These are phyloP conservation scores for Chlorodrepanis virens DNA, from an alignment of 2,113 vertebrate genomes.

Conservation along the genomic window DNA sequence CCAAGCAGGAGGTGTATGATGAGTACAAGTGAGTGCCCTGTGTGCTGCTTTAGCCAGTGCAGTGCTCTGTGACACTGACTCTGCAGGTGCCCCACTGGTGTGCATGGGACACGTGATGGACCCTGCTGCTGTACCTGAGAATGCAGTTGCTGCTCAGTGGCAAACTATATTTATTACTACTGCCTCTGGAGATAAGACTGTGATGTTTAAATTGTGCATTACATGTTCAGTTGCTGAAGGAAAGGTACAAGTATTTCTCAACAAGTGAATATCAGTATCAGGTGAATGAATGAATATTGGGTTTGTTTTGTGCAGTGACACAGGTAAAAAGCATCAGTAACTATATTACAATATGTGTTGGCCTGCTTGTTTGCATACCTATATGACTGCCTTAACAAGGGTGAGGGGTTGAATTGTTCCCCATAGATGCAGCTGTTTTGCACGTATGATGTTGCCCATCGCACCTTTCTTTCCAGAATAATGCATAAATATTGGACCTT, in stretches of 20 bases:
- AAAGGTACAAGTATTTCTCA: not conserved
- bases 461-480: not conserved
- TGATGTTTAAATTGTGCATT: not conserved
- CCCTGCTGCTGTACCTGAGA: not conserved
- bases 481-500: not conserved
- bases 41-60: accelerated
- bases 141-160: not conserved
- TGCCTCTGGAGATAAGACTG: not conserved
- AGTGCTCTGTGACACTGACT: not conserved
- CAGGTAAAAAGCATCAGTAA: not conserved
- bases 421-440: not conserved
- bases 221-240: not conserved
- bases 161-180: not conserved
- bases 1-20: constrained; percentile 98
- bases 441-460: not conserved
- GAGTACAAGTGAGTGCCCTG: constrained; percentile 91
- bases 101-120: accelerated
- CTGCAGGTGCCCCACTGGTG: not conserved
- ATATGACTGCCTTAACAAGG: not conserved
- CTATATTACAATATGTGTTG: not conserved
- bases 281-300: not conserved
- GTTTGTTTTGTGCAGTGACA: not conserved
- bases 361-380: accelerated
- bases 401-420: not conserved
- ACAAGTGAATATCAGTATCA: not conserved